These are phyloP conservation scores for Dolichomitus sp. DNA, from an alignment of 2,888 invertebrate species.

Conservation along the genomic window DNA sequence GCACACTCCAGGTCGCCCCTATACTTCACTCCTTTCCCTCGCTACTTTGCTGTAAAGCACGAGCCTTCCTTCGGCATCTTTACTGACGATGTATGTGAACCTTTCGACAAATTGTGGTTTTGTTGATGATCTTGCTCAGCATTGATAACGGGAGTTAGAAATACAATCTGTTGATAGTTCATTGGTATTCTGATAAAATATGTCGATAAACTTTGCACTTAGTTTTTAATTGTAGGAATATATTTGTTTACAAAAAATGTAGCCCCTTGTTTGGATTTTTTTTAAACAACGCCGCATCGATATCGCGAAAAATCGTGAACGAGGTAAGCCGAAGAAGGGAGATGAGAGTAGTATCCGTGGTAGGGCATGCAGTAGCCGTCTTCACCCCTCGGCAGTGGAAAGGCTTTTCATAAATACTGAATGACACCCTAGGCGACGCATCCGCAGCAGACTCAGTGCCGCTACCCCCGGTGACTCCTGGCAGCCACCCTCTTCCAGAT, in stretches of 20 bases:
- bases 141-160: background rate
- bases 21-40: constrained; percentile 72
- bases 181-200: background rate
- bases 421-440: constrained; percentile 80
- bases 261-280: background rate
- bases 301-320: constrained; percentile 55
- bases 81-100: constrained; percentile 81
- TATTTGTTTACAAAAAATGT: background rate
- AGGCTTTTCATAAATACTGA: constrained; percentile 84
- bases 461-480: constrained; percentile 42
- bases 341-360: constrained; percentile 60
- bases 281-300: constrained; percentile 1
- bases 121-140: background rate
- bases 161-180: background rate
- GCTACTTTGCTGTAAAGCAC: constrained; percentile 46
- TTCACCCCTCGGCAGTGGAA: constrained; percentile 63
- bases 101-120: constrained; percentile 80
- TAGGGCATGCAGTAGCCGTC: constrained; percentile 54
- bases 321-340: constrained; percentile 50
- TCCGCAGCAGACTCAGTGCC: constrained; percentile 61
- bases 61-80: constrained; percentile 69
- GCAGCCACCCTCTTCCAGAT: constrained; percentile 44
- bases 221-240: background rate
- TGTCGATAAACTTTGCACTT: background rate
- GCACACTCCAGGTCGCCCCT: constrained; percentile 75